Percentiles rank a stretch among this genome's conserved stretches.
phyloP scores from a whole-genome alignment of 1,140 invertebrate species.

The Anagrus nilaparvatae region DNA sequence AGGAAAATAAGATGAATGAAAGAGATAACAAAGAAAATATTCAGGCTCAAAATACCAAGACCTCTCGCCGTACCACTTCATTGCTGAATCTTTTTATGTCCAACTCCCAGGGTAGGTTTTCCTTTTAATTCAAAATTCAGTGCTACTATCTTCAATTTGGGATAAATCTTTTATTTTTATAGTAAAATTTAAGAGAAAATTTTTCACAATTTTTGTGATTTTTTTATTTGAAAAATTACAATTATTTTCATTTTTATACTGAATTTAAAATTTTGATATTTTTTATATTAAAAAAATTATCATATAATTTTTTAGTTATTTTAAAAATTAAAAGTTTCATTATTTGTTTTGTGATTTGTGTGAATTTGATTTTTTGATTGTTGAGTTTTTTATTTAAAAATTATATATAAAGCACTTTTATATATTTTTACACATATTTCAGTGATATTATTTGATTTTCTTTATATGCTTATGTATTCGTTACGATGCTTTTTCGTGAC shows the following conservation, averaged over 20 bases:
- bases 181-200: no score
- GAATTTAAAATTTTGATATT: no score
- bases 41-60: constrained; percentile 49
- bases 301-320: no score
- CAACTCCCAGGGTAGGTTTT: constrained; percentile 75
- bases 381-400: no score
- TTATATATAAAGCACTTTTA: no score
- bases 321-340: neutral
- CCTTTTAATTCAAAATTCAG: no score
- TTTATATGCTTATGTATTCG: constrained; percentile 27
- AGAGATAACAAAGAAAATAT: constrained; percentile 31
- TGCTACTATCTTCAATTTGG: no score
- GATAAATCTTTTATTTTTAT: no score
- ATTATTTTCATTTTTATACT: no score
- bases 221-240: no score
- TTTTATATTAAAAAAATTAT: no score
- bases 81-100: constrained; percentile 89
- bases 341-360: neutral
- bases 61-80: constrained; percentile 84
- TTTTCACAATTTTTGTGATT: constrained; percentile 11
- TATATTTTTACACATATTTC: constrained; percentile 10
- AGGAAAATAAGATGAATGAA: constrained; percentile 26
- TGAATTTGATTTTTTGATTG: no score
- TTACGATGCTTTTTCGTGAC: constrained; percentile 25
- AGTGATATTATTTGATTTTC: constrained; percentile 2